Evolutionary conservation across 1,140 invertebrate genomes (phyloP), one percentile per base, ranked within the genome.

Genomic region (Drosophila insularis): DNA sequence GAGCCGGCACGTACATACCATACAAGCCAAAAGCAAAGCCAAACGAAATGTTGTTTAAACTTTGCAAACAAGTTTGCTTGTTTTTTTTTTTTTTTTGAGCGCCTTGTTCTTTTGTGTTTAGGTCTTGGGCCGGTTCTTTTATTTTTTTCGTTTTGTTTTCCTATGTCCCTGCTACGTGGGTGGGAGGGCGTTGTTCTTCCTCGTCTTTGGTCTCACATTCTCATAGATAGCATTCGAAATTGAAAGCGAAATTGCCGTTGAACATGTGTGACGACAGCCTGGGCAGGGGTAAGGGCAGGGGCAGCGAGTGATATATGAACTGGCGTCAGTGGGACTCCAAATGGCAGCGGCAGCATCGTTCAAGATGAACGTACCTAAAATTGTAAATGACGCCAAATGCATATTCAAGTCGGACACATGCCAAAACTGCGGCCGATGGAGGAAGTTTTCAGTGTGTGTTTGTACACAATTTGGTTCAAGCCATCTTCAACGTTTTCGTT

Each of bases 161-260:
- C 43, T 75, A 66, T 63, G 73, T 63, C 60, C 65, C 72, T 75
- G 64, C 60, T 61, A 55, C 23, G 58, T 69, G n/a, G n/a, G 71
- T 67, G 71, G 60, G 71, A 21, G 43, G 43, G 4, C 11, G 35
- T 27, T 5, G 0, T 4, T 8, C 17, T 7, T n/a, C 7, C 1
- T 21, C 17, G 77, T 55, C 68, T 63, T 63, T 43, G 78, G 78
- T 58, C 58, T 73, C 56, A 64, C 73, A 66, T 79, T 82, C 75
- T 84, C 77, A 89, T 80, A 84, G 84, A 87, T 87, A 84, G 80
- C 84, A 87, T 87, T 84, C 81, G 84, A 87, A 87, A 87, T 87
- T 87, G 84, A 87, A 87, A 87, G 84, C 84, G 84, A 87, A 87
- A 87, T 87, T 87, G 84, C 70, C 53, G 80, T 74, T 80, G 80